phyloP scores from a whole-genome alignment of 2,113 vertebrate species.

The Aegithalos caudatus region DNA sequence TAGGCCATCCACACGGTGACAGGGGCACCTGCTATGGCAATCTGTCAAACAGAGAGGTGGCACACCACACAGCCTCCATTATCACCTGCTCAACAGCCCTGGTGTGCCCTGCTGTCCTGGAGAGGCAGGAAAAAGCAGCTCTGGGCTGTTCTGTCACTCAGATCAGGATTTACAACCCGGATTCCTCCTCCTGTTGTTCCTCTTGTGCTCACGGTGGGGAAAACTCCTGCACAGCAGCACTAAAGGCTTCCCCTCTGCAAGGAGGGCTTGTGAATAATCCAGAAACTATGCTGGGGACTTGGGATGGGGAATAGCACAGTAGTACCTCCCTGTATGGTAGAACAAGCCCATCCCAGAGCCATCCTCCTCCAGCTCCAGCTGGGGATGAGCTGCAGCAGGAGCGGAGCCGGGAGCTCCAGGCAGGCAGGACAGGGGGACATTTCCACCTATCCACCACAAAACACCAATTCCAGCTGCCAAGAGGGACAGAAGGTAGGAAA shows the following conservation, averaged over 20 bases:
- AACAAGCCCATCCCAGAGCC: background rate
- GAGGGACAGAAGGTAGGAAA: background rate
- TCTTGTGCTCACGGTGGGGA: background rate
- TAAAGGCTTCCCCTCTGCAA: background rate
- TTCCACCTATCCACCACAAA: background rate
- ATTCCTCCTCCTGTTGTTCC: background rate
- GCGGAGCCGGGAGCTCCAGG: background rate
- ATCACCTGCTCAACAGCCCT: background rate
- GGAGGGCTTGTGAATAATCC: background rate
- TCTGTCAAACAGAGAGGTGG: conserved; percentile 69
- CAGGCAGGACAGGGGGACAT: background rate
- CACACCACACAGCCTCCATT: background rate
- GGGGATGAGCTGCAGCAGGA: background rate
- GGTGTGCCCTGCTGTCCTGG: background rate
- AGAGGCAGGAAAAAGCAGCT: background rate
- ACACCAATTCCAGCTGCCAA: background rate
- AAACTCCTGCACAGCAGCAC: background rate
- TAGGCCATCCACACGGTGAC: conserved; percentile 99
- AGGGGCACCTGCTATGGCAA: conserved; percentile 93
- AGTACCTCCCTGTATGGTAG: background rate
- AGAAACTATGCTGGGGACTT: background rate
- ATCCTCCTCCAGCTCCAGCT: background rate
- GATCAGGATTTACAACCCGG: background rate
- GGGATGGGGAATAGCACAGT: background rate
- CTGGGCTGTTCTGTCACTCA: background rate